Evolutionary conservation across 2,113 vertebrate species (phyloP).

Genomic region (Pseudorhombus dupliciocellatus): DNA sequence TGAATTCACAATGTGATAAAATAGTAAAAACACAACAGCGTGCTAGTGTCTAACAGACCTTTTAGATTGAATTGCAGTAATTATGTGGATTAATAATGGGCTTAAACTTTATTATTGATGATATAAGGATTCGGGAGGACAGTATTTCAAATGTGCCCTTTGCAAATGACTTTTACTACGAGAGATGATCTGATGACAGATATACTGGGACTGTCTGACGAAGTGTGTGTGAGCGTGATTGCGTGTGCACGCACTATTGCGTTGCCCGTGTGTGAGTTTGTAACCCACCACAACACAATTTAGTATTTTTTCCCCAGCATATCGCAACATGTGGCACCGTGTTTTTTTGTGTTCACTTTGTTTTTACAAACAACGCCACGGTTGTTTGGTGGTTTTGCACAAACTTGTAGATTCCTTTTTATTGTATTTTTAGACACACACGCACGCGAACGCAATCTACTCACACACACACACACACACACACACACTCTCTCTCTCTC

Average conservation of each 20-base stretch:
- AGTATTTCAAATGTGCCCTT: neutral
- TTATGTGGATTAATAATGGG: neutral
- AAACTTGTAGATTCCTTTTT: neutral
- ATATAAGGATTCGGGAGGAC: neutral
- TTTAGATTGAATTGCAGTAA: neutral
- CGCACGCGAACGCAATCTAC: no score
- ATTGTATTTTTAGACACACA: slow-evolving; percentile 6
- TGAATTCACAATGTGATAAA: slow-evolving; percentile 2
- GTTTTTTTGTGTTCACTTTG: neutral
- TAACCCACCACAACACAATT: slow-evolving; percentile 38
- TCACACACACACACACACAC: slow-evolving; percentile 16
- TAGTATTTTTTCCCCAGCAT: neutral
- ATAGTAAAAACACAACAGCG: neutral
- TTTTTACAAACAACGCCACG: neutral
- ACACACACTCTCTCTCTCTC: slow-evolving; percentile 28
- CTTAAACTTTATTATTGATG: neutral
- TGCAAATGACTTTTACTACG: slow-evolving; percentile 18
- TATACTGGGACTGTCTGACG: slow-evolving; percentile 27
- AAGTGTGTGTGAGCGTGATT: slow-evolving; percentile 13
- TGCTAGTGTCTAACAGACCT: neutral
- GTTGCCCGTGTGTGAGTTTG: slow-evolving; percentile 9
- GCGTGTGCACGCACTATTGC: neutral
- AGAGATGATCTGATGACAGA: slow-evolving; percentile 27
- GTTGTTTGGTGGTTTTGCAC: neutral
- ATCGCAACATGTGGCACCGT: slow-evolving; percentile 24